Base-by-base conservation (phyloP, 2,113 vertebrate genomes). In the Ivindomyrus marchei region DNA sequence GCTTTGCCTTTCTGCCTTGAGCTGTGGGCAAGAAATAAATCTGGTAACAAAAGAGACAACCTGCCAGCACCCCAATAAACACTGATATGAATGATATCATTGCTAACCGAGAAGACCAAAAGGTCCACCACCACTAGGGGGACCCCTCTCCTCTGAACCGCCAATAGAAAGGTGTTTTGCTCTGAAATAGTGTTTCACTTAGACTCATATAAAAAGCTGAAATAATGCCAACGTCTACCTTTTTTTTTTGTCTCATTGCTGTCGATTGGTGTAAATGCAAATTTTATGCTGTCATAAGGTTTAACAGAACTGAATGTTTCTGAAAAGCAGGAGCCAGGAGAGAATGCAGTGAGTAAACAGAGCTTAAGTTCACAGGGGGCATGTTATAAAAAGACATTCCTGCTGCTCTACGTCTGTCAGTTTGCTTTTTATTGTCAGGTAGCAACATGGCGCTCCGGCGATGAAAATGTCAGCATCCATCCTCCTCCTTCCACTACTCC, bases 371-470 rank as follows among this genome's bases (percentile, higher is more conserved):
- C 45, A 46, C 42, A 85, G 45, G 83, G 45, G 83, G 83, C 24
- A 47, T 10, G 83, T 47, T 47, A 85, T 46, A 85, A 47, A 85
- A 46, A 85, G 39, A 85, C 45, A 85, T 85, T 85, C 45, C 45
- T 85, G 45, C 39, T 47, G 45, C 45, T 45, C 45, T 47, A 3
- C 45, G 39, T 85, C 83, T 85, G 83, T 85, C 83, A 85, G 83
- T 85, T 85, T 46, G 45, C 83, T 85, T 85, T 85, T 47, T 47
- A 85, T 85, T 85, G 83, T 85, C 42, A 85, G 83, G 83, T 46
- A 85, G 39, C 36, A 24, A 85, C 45, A 85, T 19, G 39, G 19
- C 36, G 9, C 15, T 45, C 2, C 45, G 19, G 83, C 24, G 21
- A 85, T 47, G 83, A 47, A 47, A 85, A 85, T 39, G 83, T 47